Percentiles rank a stretch among this genome's conserved stretches.
Conservation (phyloP, 2,113 vertebrate species). For the Ceyx melanurus region DNA sequence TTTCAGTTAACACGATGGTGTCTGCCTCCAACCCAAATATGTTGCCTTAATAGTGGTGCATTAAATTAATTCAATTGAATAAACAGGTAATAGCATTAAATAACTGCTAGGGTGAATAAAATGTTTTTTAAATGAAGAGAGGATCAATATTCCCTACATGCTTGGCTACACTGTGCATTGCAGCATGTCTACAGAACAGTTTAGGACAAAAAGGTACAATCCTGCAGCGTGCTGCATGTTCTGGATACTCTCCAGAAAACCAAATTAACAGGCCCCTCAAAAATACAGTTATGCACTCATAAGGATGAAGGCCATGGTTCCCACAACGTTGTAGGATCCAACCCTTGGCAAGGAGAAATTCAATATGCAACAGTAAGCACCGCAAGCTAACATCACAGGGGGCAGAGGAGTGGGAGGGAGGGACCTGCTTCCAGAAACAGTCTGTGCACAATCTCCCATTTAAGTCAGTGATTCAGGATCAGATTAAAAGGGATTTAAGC, state of each 20-base stretch:
- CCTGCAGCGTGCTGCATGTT: neutral
- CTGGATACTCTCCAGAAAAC: neutral
- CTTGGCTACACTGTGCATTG: neutral
- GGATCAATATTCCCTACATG: neutral
- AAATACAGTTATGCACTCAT: neutral
- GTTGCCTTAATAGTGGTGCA: neutral
- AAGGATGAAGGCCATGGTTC: neutral
- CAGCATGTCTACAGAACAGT: neutral
- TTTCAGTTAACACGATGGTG: conserved; percentile 6
- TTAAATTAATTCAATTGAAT: conserved; percentile 10
- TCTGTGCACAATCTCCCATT: neutral
- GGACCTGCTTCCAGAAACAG: neutral
- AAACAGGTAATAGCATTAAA: neutral
- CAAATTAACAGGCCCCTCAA: neutral
- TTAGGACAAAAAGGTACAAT: neutral
- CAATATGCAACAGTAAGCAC: neutral
- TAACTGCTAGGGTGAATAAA: neutral
- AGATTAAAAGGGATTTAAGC: conserved; percentile 49
- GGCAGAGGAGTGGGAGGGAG: neutral
- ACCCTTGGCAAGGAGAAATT: neutral
- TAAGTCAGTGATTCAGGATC: neutral
- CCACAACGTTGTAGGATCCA: neutral
- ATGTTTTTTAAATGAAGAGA: neutral
- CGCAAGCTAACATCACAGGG: neutral
- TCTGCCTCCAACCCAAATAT: neutral